Conservation (phyloP, 2,888 invertebrate genomes). For the Polymixis lichenea region DNA sequence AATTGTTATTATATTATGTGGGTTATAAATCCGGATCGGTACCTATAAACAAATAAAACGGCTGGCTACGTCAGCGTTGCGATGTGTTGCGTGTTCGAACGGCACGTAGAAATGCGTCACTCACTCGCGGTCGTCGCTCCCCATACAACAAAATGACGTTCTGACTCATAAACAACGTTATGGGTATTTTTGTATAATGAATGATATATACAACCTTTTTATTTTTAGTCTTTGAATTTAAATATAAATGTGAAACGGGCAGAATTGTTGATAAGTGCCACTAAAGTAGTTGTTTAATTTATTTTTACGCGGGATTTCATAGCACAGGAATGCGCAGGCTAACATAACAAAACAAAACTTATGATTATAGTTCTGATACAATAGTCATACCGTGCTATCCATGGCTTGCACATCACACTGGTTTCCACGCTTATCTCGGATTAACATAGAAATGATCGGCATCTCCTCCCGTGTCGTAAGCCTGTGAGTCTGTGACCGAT, state of each 20-base stretch:
- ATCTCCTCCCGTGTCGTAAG: slow-evolving; percentile 30
- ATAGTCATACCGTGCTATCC: not conserved
- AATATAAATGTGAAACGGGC: slow-evolving; percentile 19
- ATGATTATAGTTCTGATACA: not conserved
- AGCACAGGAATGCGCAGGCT: not conserved
- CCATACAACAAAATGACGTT: slow-evolving; percentile 80
- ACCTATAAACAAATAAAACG: slow-evolving; percentile 64
- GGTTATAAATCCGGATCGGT: slow-evolving; percentile 67
- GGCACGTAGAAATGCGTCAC: slow-evolving; percentile 75
- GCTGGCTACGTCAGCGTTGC: slow-evolving; percentile 57
- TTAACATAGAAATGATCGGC: slow-evolving; percentile 6
- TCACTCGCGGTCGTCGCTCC: slow-evolving; percentile 84
- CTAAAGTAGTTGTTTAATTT: not conserved
- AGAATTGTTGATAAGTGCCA: not conserved
- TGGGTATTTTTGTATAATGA: slow-evolving; percentile 69
- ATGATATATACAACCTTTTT: slow-evolving; percentile 43
- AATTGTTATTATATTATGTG: slow-evolving; percentile 62
- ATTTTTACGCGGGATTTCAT: slow-evolving; percentile 1
- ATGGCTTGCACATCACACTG: not conserved
- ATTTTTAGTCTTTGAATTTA: slow-evolving; percentile 44
- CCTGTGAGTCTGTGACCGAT: slow-evolving; percentile 20
- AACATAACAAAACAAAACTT: not conserved
- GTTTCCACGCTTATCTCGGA: slow-evolving; percentile 23
- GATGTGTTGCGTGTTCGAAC: slow-evolving; percentile 67
- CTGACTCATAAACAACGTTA: slow-evolving; percentile 82